These are phyloP conservation scores for Leiothrix lutea DNA, from an alignment of 2,113 vertebrate genomes.

Conservation along the genomic window DNA sequence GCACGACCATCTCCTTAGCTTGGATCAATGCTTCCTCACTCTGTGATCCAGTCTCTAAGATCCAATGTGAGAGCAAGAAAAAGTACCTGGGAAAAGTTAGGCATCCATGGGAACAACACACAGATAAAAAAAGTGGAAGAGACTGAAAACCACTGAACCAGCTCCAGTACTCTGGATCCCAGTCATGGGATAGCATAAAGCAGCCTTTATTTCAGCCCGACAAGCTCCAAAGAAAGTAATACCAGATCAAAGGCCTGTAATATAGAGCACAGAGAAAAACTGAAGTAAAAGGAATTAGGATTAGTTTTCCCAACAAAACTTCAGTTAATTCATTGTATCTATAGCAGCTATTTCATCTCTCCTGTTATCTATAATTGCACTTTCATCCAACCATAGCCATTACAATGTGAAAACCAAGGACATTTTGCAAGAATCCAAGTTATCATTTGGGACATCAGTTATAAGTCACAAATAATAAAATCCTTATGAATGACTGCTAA, in stretches of 20 bases:
- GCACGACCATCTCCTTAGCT: background rate
- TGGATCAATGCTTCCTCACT: background rate
- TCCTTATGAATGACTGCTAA: background rate
- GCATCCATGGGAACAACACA: background rate
- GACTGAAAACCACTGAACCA: background rate
- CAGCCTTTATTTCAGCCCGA: background rate
- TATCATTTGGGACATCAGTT: background rate
- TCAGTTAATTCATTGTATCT: background rate
- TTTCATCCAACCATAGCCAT: background rate
- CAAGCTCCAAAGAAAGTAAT: background rate
- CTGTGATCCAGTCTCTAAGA: background rate
- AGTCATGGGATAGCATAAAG: background rate
- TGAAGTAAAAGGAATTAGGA: background rate
- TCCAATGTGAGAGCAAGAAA: background rate
- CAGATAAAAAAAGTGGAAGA: background rate
- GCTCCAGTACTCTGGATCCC: background rate
- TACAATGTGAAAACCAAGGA: background rate
- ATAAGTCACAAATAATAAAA: background rate
- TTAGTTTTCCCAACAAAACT: background rate
- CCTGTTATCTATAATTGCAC: background rate
- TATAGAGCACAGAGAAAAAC: background rate
- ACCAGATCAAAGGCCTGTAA: background rate
- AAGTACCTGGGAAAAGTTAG: background rate
- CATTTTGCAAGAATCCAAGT: background rate
- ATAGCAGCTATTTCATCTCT: background rate